These are phyloP conservation scores for Atrichornis clamosus DNA, from an alignment of 2,113 vertebrate genomes.

Conservation along the genomic window DNA sequence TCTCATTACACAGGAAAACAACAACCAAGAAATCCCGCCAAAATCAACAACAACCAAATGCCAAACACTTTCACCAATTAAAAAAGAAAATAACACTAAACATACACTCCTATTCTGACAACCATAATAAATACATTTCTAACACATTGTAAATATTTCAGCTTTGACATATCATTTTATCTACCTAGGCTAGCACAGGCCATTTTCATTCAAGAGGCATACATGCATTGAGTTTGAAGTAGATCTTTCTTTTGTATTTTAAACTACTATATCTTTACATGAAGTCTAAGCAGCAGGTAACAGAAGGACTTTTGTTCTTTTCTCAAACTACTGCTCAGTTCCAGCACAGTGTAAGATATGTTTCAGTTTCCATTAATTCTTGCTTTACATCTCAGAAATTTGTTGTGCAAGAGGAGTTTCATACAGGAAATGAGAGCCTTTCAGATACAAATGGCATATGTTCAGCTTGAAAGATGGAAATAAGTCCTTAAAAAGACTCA, in stretches of 20 bases:
- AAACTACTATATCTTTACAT: not conserved
- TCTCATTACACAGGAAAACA: not conserved
- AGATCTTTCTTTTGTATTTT: not conserved
- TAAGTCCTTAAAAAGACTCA: not conserved
- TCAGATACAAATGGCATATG: not conserved
- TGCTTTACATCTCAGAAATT: not conserved
- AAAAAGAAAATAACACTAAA: not conserved
- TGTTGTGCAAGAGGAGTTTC: conserved; percentile 13
- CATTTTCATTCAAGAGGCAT: not conserved
- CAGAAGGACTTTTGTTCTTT: not conserved
- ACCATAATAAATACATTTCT: not conserved
- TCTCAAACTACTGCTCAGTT: not conserved
- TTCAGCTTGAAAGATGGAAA: not conserved
- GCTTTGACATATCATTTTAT: not conserved
- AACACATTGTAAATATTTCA: not conserved
- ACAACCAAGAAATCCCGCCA: not conserved
- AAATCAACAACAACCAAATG: not conserved
- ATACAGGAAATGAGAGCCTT: not conserved
- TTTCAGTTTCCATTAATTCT: not conserved
- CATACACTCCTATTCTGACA: not conserved
- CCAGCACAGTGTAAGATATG: not conserved
- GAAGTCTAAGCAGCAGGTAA: not conserved
- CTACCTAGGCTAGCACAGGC: not conserved
- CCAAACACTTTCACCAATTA: not conserved
- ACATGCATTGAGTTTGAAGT: not conserved